Evolutionary conservation across 1,140 invertebrate genomes (phyloP), one percentile per base, ranked within the genome.

Genomic region (Leucophenga varia): DNA sequence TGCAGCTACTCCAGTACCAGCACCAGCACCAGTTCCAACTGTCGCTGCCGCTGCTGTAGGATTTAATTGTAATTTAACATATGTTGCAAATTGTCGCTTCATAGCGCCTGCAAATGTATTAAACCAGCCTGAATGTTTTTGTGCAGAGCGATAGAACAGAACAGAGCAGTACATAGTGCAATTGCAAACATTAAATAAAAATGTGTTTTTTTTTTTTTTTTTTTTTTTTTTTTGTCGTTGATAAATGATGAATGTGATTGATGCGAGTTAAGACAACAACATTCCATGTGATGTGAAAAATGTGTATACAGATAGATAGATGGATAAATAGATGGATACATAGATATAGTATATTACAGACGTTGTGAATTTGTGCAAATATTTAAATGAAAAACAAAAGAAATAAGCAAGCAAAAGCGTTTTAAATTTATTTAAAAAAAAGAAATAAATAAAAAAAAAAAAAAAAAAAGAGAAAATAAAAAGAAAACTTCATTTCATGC

Each of bases 41-140:
- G 31, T n/a, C 13, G 50, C 57, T 3, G 61, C 46, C 31, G 59
- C 54, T 47, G 48, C 64, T 72, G 69, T 67, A 61, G 69, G 70
- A 70, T 73, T 74, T 57, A 82, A 76, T 77, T 85, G 83, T 76
- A 84, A 82, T 78, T 88, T 87, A 56, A 90, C 84, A 77, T 89
- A 89, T 49, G 86, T 86, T 59, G 86, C 83, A 75, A 89, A 87
- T 59, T 87, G 83, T 70, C 79, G 78, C 76, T 82, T 82, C 76
- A 82, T 77, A 61, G 81, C 79, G 71, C 81, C 81, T 54, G 81
- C 79, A 65, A 82, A 72, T 57, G 80, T 81, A 79, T 81, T 80
- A 75, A 82, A 79, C 81, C 81, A 82, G 79, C 81, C 81, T 82
- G 72, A 50, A 44, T 19, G 12, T n/a, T 43, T 37, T 4, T 14